Conservation (phyloP, 2,113 vertebrate genomes). For the Passerina amoena region DNA sequence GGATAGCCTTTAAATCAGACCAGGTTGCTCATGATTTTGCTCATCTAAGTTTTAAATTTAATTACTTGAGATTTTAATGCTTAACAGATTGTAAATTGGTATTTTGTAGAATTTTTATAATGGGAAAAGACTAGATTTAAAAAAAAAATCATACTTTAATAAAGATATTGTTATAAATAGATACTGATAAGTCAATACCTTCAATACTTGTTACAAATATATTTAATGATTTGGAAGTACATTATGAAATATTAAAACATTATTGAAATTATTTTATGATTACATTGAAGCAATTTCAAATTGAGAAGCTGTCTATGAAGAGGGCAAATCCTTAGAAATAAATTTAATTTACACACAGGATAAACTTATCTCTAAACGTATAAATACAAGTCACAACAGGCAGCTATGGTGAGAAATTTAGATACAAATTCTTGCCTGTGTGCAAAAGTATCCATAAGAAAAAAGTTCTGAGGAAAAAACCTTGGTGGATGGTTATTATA, state of each 20-base stretch:
- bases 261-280: background rate
- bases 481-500: background rate
- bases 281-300: background rate
- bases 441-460: background rate
- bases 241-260: background rate
- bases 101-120: background rate
- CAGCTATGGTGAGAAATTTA: background rate
- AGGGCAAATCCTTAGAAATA: background rate
- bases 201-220: background rate
- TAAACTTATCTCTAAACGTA: background rate
- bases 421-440: background rate
- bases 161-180: background rate
- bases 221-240: background rate
- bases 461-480: background rate
- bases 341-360: background rate
- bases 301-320: background rate
- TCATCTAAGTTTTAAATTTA: background rate
- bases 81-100: background rate
- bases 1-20: background rate
- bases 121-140: background rate
- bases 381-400: background rate
- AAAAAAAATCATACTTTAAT: background rate
- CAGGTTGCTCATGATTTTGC: background rate
- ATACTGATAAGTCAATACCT: background rate
- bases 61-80: background rate